Base-by-base conservation (phyloP, 1,140 invertebrate genomes). In the Diorhabda carinulata region DNA sequence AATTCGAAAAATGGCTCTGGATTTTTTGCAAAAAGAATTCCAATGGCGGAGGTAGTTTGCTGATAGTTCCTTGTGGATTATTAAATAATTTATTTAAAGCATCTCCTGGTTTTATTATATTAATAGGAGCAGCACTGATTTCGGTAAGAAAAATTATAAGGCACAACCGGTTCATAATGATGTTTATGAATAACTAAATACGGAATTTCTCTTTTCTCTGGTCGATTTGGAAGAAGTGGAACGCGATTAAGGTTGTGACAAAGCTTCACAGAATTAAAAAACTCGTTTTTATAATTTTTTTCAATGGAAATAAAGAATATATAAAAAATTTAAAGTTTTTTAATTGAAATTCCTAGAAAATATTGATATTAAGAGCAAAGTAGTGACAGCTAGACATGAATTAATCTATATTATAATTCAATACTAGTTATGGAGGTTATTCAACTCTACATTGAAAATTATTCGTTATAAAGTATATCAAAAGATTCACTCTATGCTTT, bases 11-110 rank as follows among this genome's bases (percentile, higher is more conserved):
- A 66, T 86, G 78, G 0, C 84, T 81, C 78, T 89, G 88, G 8
- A 89, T 83, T 63, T 85, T 82, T 69, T 89, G 87, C 6, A 88
- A 83, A 40, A 89, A 77, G 66, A 85, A 86, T 73, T 89, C 88
- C 57, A 89, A 70, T 42, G 88, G 72, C 2, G 87, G 87, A 3
- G 87, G 87, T 78, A 89, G 87, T 74, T 86, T 85, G 40, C 75
- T 78, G n/a, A 52, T n/a, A 1, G 79, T 79, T 8, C 78, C 80
- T 52, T 3, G 77, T 69, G 66, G 62, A 10, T 70, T 68, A 4
- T 10, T 43, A 43, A 72, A 71, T 44, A 71, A 7, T 65, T 71
- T 73, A 57, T 42, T 60, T 3, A 64, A n/a, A 9, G 42, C 43
- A 43, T 63, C 42, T 7, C 41, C 43, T 63, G 61, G 61, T 43